Percentiles rank a stretch among this genome's conserved stretches.
Conservation (phyloP, 2,888 invertebrate species). For the Mythimna vitellina region DNA sequence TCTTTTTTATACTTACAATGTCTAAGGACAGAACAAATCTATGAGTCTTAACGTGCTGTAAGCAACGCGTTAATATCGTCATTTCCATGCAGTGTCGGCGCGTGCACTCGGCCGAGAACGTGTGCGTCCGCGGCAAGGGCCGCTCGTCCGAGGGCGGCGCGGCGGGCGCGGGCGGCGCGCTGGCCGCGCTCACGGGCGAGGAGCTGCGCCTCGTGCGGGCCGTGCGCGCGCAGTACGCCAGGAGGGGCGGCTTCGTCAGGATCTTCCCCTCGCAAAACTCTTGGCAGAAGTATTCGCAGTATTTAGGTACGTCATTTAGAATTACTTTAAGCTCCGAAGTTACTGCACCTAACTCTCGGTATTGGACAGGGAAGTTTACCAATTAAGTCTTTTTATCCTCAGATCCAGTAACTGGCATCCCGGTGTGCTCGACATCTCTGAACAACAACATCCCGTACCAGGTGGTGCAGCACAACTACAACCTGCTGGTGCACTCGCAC, state of each 20-base stretch:
- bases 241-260: slow-evolving; percentile 96
- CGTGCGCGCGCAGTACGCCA: slow-evolving; percentile 94
- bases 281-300: slow-evolving; percentile 95
- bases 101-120: slow-evolving; percentile 94
- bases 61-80: no score
- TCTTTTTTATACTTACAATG: no score
- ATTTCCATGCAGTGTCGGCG: slow-evolving; percentile 90
- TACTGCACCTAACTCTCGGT: no score
- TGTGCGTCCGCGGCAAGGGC: slow-evolving; percentile 82
- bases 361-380: neutral
- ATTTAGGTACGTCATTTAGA: slow-evolving; percentile 90
- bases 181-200: slow-evolving; percentile 92
- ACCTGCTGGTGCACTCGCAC: slow-evolving; percentile 94
- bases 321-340: neutral
- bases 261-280: slow-evolving; percentile 97
- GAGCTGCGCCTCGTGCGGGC: slow-evolving; percentile 94
- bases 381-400: slow-evolving; percentile 74
- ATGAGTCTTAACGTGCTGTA: no score
- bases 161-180: slow-evolving; percentile 63
- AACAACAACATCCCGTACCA: slow-evolving; percentile 90
- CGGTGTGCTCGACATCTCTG: slow-evolving; percentile 92
- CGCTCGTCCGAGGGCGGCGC: slow-evolving; percentile 71
- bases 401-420: slow-evolving; percentile 94
- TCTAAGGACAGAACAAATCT: no score
- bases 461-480: slow-evolving; percentile 93